Evolutionary conservation across 2,113 vertebrate genomes (phyloP).

Genomic region (Rhinichthys klamathensis): DNA sequence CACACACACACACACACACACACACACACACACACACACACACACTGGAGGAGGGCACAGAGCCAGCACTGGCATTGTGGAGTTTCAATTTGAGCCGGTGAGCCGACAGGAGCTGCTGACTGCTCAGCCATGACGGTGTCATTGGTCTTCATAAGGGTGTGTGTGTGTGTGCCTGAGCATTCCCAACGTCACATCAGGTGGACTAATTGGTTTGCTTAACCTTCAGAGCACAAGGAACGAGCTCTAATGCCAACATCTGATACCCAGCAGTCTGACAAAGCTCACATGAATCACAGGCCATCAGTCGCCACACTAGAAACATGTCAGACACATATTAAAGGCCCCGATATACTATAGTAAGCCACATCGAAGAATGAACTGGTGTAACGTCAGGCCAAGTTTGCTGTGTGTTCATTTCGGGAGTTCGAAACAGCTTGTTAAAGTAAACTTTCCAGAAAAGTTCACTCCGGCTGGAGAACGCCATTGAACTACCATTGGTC

Average conservation of each 20-base stretch:
- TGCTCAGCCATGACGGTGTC: constrained; percentile 56
- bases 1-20: neutral
- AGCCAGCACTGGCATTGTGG: neutral
- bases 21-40: neutral
- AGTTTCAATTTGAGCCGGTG: neutral
- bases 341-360: too few species aligned
- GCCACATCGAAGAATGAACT: too few species aligned
- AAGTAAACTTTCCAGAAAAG: too few species aligned
- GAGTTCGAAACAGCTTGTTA: too few species aligned
- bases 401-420: too few species aligned
- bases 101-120: neutral
- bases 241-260: constrained; percentile 74
- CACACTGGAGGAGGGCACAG: neutral
- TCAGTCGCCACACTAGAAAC: neutral
- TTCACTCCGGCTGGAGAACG: too few species aligned
- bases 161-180: constrained; percentile 63
- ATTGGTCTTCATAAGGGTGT: constrained; percentile 74
- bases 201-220: constrained; percentile 79
- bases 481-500: too few species aligned
- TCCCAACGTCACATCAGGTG: constrained; percentile 68
- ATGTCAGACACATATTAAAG: neutral
- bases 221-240: constrained; percentile 77
- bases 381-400: too few species aligned
- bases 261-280: constrained; percentile 69
- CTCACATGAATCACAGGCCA: constrained; percentile 43